Percentiles rank a stretch among this genome's conserved stretches.
Evolutionary conservation across 2,888 invertebrate genomes (phyloP).

Genomic region (Hedychridium roseum): DNA sequence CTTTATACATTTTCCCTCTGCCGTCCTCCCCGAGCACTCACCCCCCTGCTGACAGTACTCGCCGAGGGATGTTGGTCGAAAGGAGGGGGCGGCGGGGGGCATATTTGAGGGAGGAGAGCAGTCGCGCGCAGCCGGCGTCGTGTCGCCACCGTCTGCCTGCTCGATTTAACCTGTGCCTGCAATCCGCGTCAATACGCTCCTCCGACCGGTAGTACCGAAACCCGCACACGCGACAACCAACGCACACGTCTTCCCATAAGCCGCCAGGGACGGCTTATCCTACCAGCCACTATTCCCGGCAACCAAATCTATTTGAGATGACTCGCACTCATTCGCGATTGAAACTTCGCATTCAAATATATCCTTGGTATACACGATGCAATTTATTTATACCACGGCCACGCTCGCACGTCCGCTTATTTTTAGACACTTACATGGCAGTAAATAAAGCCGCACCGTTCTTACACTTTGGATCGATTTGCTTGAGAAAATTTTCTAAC

Average conservation of each 20-base stretch:
- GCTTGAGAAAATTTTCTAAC: no score
- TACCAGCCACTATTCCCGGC: no score
- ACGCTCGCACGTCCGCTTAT: no score
- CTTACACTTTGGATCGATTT: no score
- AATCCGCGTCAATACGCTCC: slow-evolving; percentile 44
- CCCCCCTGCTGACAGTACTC: background rate
- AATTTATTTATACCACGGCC: no score
- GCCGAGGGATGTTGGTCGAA: background rate
- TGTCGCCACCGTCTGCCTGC: slow-evolving; percentile 57
- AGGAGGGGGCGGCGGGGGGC: background rate
- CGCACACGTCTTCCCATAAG: slow-evolving; percentile 4
- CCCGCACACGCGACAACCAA: slow-evolving; percentile 33
- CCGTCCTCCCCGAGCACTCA: slow-evolving; percentile 19
- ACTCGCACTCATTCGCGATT: no score
- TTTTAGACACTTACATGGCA: no score
- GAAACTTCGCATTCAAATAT: no score
- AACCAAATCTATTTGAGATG: no score
- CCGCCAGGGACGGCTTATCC: slow-evolving; percentile 13
- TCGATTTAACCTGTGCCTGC: slow-evolving; percentile 52
- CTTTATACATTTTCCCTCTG: slow-evolving; percentile 47
- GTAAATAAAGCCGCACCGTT: no score
- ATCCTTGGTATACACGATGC: no score
- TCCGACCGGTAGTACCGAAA: slow-evolving; percentile 29
- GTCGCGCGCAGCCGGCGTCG: slow-evolving; percentile 44
- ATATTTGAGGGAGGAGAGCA: background rate